Evolutionary conservation across 1,140 invertebrate genomes (phyloP).

Genomic region (Drosophila orosa): DNA sequence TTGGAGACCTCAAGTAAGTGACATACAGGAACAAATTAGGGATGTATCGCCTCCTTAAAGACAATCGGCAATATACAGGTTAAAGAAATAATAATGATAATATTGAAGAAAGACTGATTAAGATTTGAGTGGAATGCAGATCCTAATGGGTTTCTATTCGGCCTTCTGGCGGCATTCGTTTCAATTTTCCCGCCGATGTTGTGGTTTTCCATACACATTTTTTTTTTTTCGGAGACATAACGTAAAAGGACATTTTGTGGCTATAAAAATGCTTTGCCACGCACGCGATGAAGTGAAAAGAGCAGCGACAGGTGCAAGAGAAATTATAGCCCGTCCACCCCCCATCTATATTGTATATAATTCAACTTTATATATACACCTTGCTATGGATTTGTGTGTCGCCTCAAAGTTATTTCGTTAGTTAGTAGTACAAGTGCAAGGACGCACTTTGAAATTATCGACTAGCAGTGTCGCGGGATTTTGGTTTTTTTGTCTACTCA

Average conservation of each 20-base stretch:
- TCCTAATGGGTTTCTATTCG: slow-evolving; percentile 9
- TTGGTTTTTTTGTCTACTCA: slow-evolving; percentile 17
- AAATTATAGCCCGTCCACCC: slow-evolving; percentile 27
- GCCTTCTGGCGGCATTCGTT: slow-evolving; percentile 2
- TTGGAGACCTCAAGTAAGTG: slow-evolving; percentile 1
- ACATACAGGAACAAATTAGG: not conserved
- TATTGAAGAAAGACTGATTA: not conserved
- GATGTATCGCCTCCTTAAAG: not conserved
- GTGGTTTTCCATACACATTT: slow-evolving; percentile 22
- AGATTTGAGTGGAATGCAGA: not conserved
- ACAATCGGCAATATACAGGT: not conserved
- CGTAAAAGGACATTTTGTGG: slow-evolving; percentile 76
- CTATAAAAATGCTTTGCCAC: slow-evolving; percentile 73
- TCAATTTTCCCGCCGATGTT: slow-evolving; percentile 32
- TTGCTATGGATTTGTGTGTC: slow-evolving; percentile 23
- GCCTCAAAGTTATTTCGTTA: slow-evolving; percentile 25
- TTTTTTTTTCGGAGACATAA: slow-evolving; percentile 48
- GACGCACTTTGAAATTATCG: slow-evolving; percentile 38
- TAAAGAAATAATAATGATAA: too few relatives aligned
- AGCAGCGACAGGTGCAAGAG: slow-evolving; percentile 65
- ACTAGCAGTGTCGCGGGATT: slow-evolving; percentile 15
- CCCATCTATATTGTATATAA: slow-evolving; percentile 14
- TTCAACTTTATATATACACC: slow-evolving; percentile 16
- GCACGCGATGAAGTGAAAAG: slow-evolving; percentile 69
- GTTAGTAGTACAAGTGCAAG: slow-evolving; percentile 46